Conservation (phyloP, 2,113 vertebrate species). For the Oriolus oriolus region DNA sequence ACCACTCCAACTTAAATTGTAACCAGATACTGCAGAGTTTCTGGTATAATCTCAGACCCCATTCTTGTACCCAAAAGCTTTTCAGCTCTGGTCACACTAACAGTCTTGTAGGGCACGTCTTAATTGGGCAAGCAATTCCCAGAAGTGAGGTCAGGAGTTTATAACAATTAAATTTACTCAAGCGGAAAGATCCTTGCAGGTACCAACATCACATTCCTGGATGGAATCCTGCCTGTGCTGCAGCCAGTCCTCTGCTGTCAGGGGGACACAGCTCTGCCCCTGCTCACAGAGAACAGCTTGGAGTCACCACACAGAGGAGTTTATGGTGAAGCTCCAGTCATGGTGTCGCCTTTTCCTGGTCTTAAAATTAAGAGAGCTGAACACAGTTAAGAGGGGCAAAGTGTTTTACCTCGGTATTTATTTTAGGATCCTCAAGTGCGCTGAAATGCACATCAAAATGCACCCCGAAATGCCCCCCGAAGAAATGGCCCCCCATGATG, state of each 20-base stretch:
- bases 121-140: background rate
- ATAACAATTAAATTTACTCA: background rate
- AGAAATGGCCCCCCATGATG: no score
- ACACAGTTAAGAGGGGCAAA: no score
- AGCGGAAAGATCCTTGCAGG: background rate
- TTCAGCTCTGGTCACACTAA: background rate
- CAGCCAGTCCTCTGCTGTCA: background rate
- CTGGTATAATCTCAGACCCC: background rate
- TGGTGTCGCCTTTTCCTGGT: no score
- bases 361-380: no score
- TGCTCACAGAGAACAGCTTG: background rate
- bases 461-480: no score
- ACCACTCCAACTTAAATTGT: background rate
- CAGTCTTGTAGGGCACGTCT: background rate
- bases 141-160: background rate
- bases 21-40: background rate
- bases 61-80: background rate
- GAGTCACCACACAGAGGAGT: background rate
- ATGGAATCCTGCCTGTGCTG: background rate
- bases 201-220: fast-evolving
- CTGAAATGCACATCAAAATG: no score
- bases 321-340: background rate
- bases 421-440: no score
- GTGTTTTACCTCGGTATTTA: no score
- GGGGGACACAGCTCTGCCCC: background rate